Conservation (phyloP, 2,888 invertebrate genomes). For the Chrysodeixis includens region DNA sequence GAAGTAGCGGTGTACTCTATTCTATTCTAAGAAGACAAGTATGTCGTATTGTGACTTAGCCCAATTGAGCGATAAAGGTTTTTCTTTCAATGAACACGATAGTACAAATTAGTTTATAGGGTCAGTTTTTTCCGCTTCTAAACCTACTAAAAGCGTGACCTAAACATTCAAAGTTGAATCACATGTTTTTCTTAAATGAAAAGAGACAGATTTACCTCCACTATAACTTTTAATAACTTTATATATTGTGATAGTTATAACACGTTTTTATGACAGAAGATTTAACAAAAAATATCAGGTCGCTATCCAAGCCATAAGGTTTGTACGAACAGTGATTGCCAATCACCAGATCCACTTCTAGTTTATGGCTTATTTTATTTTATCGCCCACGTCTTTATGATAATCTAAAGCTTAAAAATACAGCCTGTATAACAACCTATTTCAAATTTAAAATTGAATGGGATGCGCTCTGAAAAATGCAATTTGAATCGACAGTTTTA, state of each 20-base stretch:
- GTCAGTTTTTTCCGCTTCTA: too few relatives aligned
- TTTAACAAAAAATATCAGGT: conserved; percentile 10
- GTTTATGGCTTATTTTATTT: not conserved
- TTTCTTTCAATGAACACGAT: too few relatives aligned
- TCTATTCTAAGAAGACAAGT: not conserved
- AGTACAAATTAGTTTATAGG: too few relatives aligned
- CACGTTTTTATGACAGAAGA: not conserved
- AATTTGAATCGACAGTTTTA: not conserved
- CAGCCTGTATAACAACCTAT: not conserved
- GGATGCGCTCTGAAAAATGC: not conserved
- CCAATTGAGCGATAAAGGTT: not conserved
- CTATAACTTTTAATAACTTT: not conserved
- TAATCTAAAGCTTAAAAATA: conserved; percentile 3
- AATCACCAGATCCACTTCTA: conserved; percentile 15
- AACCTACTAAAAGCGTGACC: too few relatives aligned
- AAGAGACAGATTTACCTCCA: not conserved
- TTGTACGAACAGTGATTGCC: conserved; percentile 21
- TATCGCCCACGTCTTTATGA: conserved; percentile 7
- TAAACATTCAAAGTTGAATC: too few relatives aligned
- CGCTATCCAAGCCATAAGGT: conserved; percentile 20
- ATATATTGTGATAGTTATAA: not conserved
- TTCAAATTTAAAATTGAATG: conserved; percentile 2
- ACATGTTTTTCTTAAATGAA: not conserved
- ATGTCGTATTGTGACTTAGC: not conserved
- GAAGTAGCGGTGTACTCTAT: not conserved